Evolutionary conservation across 2,797 vertebrate genomes (phyloP), one percentile per base, ranked within the genome.

Genomic region (Morus bassanus): DNA sequence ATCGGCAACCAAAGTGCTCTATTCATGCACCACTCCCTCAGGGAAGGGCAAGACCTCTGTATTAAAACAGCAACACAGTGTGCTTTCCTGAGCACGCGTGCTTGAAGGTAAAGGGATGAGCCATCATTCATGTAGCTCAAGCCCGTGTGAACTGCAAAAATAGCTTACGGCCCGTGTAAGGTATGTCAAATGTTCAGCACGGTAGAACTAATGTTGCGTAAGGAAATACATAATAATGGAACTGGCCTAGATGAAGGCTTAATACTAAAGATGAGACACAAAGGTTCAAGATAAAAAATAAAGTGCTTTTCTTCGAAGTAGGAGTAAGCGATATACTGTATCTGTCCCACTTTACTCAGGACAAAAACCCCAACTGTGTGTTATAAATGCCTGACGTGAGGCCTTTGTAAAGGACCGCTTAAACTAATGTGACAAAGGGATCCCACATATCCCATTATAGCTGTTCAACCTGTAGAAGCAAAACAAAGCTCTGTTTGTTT

Each of bases 41-140:
- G n/a, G 24, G 16, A 91, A 89, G 60, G 64, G 75, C 91, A 92
- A 88, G 87, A 85, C 73, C 45, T 85, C 53, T 74, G n/a, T 35
- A 64, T 51, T 80, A 93, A 92, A 95, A 96, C 70, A 96, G 92
- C 75, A 91, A 54, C 72, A 35, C 0, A 5, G 37, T 21, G 65
- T 35, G 35, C 60, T 59, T 88, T 82, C 65, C 78, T 87, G 79
- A 74, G 79, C 85, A 94, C 0, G 0, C 37, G 23, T 35, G 68
- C 79, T 73, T 88, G 88, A 89, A 89, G 73, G 70, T 72, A 79
- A 91, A 89, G 28, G 37, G 77, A 69, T 85, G 76, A 95, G 67
- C 82, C 75, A 48, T 88, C 79, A 89, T 35, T 89, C 73, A 82
- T 72, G 78, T n/a, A 84, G 76, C 53, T 92, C 35, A 43, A 46